Evolutionary conservation across 2,888 invertebrate genomes (phyloP), one percentile per base, ranked within the genome.

Genomic region (Resseliella maxima): DNA sequence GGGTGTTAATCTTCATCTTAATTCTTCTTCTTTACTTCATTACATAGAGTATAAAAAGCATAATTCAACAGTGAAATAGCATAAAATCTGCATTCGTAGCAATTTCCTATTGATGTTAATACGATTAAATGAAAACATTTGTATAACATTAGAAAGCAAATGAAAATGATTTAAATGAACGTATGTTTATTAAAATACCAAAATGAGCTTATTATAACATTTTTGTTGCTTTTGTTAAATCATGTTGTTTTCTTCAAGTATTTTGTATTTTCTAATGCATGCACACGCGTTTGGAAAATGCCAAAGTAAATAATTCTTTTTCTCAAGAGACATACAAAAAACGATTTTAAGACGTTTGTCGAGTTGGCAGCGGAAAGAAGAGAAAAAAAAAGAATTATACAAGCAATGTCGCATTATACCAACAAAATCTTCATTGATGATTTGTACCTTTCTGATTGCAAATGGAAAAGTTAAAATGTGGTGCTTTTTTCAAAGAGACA

Each of bases 151-250:
- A 8, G 72, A 35, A 72, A n/a, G 24, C 59, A 59, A 59, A 59
- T 59, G n/a, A n/a, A 18, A 72, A 15, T 72, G 31, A 35, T 31
- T 72, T 35, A 31, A 72, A 72, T 72, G 72, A 72, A 72, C 72
- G 72, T 72, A 72, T 35, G 35, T 27, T 59, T n/a, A 1, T 72
- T 72, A 0, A 35, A 72, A 72, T 72, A n/a, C 15, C 31, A 35
- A 31, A 72, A 72, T 72, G n/a, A 72, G 72, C 72, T 72, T 35
- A 31, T 72, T 72, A 72, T 31, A 10, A 50, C 24, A 59, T n/a
- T n/a, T 59, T 59, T n/a, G 10, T 50, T 50, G 5, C 24, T 10
- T 59, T n/a, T 59, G 24, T 2, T 8, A 41, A 41, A n/a, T n/a
- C 5, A 59, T 59, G 18, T 59, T 59, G 3, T 24, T 24, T 21